Evolutionary conservation across 2,113 vertebrate species (phyloP), one percentile per base, ranked within the genome.

Genomic region (Arvicanthis niloticus): DNA sequence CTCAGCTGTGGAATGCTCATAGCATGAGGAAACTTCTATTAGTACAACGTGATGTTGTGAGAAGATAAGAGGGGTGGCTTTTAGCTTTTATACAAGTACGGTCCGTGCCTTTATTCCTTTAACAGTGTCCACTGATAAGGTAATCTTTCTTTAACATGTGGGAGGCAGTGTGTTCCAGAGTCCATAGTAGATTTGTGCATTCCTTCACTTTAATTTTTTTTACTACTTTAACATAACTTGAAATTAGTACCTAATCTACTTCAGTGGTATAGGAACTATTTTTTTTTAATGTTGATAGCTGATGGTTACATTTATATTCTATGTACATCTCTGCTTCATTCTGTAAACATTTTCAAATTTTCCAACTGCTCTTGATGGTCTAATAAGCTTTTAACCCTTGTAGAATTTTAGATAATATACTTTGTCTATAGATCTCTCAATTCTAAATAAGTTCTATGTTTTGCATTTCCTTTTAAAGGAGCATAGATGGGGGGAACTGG

Each of bases 221-320:
- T 94, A 70, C n/a, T n/a, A 56, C 31, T 97, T 97, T 95, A 88
- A 70, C 92, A 75, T 95, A 11, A 81, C 42, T 97, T 96, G 13
- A 76, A 93, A 53, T 93, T 94, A 91, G 48, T 91, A 82, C 7
- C 81, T 93, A 93, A 90, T 96, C 88, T 95, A 72, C 62, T 24
- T 60, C 92, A 95, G 92, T 93, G 94, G 91, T 85, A 75, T 89
- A 40, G 82, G 51, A 51, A 10, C 53, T 78, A 15, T 45, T 53
- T 91, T 53, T 93, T 53, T 56, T 80, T 40, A 80, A 88, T 48
- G 13, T 93, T 85, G 89, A 75, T 95, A 67, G 78, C 88, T 96
- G 91, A 91, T 86, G 58, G 91, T 95, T 93, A 94, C 67, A 78
- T 97, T 96, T 97, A 91, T 91, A 95, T 89, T 93, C 84, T 96